Evolutionary conservation across 2,113 vertebrate genomes (phyloP), one percentile per base, ranked within the genome.

Genomic region (Crotalus viridis): DNA sequence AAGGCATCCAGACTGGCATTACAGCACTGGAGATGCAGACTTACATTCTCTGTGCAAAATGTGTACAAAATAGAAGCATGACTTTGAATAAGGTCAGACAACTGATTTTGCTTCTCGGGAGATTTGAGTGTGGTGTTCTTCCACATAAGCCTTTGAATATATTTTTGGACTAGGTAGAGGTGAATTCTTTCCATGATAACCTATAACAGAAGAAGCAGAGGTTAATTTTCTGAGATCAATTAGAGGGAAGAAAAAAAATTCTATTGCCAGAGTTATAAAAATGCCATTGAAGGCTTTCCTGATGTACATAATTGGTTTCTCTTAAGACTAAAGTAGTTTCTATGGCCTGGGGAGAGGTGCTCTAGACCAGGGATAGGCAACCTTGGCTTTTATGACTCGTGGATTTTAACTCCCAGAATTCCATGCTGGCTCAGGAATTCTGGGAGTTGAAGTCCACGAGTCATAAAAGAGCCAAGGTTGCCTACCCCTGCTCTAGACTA

Each of bases 101-200:
- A 95, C 3, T 92, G 96, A 93, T 98, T 96, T 96, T 99, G 98
- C 92, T 95, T 97, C 4, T 96, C 93, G 0, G 93, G 90, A 0
- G 91, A 95, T 96, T 97, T 98, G 94, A 97, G 95, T 91, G 96
- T 98, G 88, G 97, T 93, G 91, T 97, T 98, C 85, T 95, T 98
- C 95, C 97, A 98, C 95, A 99, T 95, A 94, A 98, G 97, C 94
- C 96, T 98, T 92, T 93, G 92, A 0, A 99, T 97, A 90, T 99
- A 99, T 56, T 98, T 97, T 88, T 96, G 97, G 88, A 98, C 97
- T 95, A 99, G 95, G 90, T 89, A 93, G 56, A 96, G 1, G 0
- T 97, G 95, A 13, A 98, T 93, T 0, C 69, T 96, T 92, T 96
- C 96, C 43, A 98, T 0, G 0, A 99, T 95, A 85, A 96, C 96